A percentile compares a stretch with the other conserved stretches of the same genome.
Conservation (phyloP, 2,113 vertebrate genomes). For the Engystomops pustulosus region DNA sequence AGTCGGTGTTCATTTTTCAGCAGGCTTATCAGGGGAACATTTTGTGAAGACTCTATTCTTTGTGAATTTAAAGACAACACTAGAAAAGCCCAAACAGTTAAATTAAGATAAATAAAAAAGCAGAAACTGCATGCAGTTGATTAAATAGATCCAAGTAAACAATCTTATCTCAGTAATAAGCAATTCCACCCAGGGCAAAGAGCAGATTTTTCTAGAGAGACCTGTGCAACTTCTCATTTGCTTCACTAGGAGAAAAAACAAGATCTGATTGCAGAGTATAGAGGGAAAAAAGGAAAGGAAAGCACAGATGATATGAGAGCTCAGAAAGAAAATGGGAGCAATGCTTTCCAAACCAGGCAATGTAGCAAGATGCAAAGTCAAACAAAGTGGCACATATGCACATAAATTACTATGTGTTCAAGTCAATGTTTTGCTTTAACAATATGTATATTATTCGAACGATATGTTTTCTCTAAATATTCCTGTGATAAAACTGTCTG, state of each 20-base stretch:
- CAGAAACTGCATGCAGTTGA: background rate
- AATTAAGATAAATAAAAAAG: constrained; percentile 9
- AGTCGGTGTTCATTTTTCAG: background rate
- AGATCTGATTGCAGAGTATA: background rate
- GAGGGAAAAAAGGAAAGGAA: too few relatives aligned
- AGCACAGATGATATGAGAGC: too few relatives aligned
- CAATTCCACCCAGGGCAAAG: constrained; percentile 5
- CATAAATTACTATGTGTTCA: too few relatives aligned
- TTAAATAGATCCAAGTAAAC: background rate
- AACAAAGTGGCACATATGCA: too few relatives aligned
- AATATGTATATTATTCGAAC: too few relatives aligned
- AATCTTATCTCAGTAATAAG: constrained; percentile 16
- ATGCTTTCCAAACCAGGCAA: too few relatives aligned
- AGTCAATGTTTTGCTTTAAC: too few relatives aligned
- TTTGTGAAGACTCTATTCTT: background rate
- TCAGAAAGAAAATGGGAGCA: too few relatives aligned
- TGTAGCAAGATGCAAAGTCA: too few relatives aligned
- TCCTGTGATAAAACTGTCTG: too few relatives aligned
- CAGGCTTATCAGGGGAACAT: background rate
- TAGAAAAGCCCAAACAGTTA: background rate
- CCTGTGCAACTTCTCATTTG: constrained; percentile 1
- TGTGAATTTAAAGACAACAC: background rate
- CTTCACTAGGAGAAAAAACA: constrained; percentile 1
- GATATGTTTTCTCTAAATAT: too few relatives aligned
- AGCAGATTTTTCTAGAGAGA: background rate